These are phyloP conservation scores for Sebastes matsubarae DNA, from an alignment of 2,797 vertebrate genomes.

Conservation along the genomic window DNA sequence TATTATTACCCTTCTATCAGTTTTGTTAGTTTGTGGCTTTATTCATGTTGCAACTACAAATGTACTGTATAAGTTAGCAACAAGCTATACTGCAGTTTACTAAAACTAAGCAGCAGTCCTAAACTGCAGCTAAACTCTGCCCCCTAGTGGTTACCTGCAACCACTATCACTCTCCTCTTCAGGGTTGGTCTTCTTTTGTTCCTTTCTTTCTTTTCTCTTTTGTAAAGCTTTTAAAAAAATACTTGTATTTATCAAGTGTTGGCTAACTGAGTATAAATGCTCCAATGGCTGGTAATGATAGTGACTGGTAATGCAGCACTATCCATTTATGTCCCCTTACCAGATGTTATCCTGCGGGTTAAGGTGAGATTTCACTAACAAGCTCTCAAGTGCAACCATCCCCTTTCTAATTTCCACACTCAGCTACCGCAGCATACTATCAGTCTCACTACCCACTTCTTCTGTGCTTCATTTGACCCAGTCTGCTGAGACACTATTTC, in stretches of 20 bases:
- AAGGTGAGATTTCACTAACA: neutral
- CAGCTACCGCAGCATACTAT: neutral
- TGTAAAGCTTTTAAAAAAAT: neutral
- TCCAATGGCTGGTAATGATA: neutral
- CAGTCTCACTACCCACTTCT: neutral
- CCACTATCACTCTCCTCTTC: neutral
- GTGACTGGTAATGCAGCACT: no score
- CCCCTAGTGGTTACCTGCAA: neutral
- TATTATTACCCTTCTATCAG: no score
- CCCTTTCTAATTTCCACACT: neutral
- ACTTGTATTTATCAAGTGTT: neutral
- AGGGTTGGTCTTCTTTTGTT: neutral
- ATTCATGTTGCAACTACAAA: neutral
- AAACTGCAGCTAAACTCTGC: constrained; percentile 6
- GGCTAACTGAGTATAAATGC: neutral
- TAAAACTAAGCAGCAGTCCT: neutral
- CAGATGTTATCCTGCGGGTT: neutral
- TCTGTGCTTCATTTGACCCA: neutral
- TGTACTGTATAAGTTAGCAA: neutral
- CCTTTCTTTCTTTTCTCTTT: neutral
- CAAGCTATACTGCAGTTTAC: neutral
- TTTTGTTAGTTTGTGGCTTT: neutral
- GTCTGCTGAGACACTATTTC: neutral
- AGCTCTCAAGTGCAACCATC: neutral
- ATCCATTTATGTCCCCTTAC: neutral